phyloP scores from a whole-genome alignment of 1,140 invertebrate genomes.

The Scaptomyza graminum region DNA sequence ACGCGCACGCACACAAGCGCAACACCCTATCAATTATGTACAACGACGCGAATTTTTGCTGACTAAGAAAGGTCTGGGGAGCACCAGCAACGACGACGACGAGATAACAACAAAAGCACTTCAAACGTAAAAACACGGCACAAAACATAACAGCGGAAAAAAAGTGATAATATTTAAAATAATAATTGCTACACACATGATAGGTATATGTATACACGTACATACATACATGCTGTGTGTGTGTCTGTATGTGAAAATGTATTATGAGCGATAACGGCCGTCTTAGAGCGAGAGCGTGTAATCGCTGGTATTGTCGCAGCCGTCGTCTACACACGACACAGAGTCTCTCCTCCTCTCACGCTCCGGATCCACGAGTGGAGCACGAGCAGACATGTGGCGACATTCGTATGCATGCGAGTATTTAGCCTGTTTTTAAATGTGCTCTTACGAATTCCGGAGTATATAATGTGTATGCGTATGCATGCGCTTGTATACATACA shows the following conservation, averaged over 20 bases:
- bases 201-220: too few relatives aligned
- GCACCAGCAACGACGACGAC: constrained; percentile 64
- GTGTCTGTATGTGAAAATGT: background rate
- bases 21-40: constrained; percentile 33
- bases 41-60: constrained; percentile 75
- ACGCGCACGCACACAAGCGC: constrained; percentile 62
- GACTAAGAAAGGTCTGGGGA: constrained; percentile 82
- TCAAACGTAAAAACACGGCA: constrained; percentile 75
- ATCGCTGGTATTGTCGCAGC: constrained; percentile 67
- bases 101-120: constrained; percentile 79
- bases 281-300: constrained; percentile 41
- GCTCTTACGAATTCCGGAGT: constrained; percentile 16
- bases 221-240: background rate
- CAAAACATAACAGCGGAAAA: constrained; percentile 68
- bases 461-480: background rate
- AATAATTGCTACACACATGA: constrained; percentile 66
- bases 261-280: constrained; percentile 38
- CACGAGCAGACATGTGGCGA: constrained; percentile 71
- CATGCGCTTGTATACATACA: constrained; percentile 1
- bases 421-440: constrained; percentile 54
- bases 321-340: constrained; percentile 54
- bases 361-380: constrained; percentile 41
- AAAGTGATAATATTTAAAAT: constrained; percentile 78
- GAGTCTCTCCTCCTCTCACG: constrained; percentile 23
- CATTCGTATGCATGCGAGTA: constrained; percentile 28